Evolutionary conservation across 2,113 vertebrate genomes (phyloP), one percentile per base, ranked within the genome.

Genomic region (Pagrus major): DNA sequence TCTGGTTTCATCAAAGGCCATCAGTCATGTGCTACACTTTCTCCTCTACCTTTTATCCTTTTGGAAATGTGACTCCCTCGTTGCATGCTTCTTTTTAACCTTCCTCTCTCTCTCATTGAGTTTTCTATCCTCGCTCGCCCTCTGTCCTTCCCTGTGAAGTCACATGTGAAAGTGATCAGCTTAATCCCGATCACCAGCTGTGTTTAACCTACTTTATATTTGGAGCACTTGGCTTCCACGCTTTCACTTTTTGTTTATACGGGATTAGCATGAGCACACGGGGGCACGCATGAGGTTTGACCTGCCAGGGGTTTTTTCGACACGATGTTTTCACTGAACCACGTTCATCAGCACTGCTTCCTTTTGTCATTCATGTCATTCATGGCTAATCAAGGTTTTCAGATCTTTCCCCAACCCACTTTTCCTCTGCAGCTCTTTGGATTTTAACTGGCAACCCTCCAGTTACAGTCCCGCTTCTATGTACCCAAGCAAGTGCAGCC

Each of bases 121-220:
- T 46, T 61, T 21, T 67, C 46, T 82, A 7, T 87, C 69, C 85
- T 68, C 65, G 35, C 74, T 73, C 49, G 2, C 80, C 67, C 80
- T 75, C 61, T 42, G 78, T 83, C 85, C 83, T 71, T 31, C 86
- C 69, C 80, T 61, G 77, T 87, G 61, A 84, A 83, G 86, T 87
- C 87, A 80, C 92, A 90, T 90, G 91, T 87, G 89, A 91, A 89
- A 87, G 88, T 89, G 92, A 92, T 92, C 89, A 80, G 84, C 78
- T 76, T 89, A 92, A 91, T 91, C 88, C 87, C 20, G 61, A 88
- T 92, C 88, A 71, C 86, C 89, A 92, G 88, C 91, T 91, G 87
- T 87, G 86, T 89, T 93, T 91, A 89, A 90, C 87, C 85, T 78
- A 86, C 89, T 93, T 91, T 83, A 75, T 27, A 70, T 86, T 56